Percentiles rank a stretch among this genome's conserved stretches.
Evolutionary conservation across 2,888 invertebrate species (phyloP).

Genomic region (Agrotis puta): DNA sequence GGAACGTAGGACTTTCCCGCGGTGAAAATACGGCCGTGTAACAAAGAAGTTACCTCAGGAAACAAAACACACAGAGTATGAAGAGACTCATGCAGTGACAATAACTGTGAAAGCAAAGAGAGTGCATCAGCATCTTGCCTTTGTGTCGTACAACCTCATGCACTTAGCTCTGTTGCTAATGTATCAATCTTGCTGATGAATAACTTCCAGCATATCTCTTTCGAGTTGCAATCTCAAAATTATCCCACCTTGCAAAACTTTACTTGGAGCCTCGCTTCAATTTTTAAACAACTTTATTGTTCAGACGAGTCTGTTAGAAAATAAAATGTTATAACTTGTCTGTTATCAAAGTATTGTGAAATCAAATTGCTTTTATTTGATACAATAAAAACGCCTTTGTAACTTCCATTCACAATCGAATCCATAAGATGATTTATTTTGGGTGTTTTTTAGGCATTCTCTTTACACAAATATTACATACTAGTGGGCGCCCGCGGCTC

Average conservation of each 20-base stretch:
- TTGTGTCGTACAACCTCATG: constrained; percentile 71
- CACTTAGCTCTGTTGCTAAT: constrained; percentile 71
- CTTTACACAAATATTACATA: constrained; percentile 61
- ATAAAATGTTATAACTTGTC: constrained; percentile 50
- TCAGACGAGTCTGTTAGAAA: constrained; percentile 39
- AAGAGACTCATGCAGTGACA: constrained; percentile 69
- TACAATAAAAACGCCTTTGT: constrained; percentile 49
- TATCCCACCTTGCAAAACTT: constrained; percentile 8
- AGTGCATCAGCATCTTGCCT: constrained; percentile 76
- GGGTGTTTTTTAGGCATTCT: constrained; percentile 25
- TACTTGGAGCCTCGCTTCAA: constrained; percentile 17
- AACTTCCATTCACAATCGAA: constrained; percentile 52
- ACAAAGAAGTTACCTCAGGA: constrained; percentile 54
- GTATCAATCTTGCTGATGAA: constrained; percentile 80
- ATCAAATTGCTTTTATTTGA: constrained; percentile 55
- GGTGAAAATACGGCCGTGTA: constrained; percentile 41
- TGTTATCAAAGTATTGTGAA: constrained; percentile 46
- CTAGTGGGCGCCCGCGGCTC: too few species aligned
- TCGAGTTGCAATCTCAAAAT: constrained; percentile 25
- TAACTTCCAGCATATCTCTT: constrained; percentile 40
- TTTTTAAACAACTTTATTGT: constrained; percentile 41
- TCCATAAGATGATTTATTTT: constrained; percentile 46
- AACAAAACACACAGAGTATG: constrained; percentile 57
- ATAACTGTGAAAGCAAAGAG: constrained; percentile 82
- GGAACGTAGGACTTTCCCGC: constrained; percentile 44